Base-by-base conservation (phyloP, 2,113 vertebrate genomes). In the Gymnobelideus leadbeateri region DNA sequence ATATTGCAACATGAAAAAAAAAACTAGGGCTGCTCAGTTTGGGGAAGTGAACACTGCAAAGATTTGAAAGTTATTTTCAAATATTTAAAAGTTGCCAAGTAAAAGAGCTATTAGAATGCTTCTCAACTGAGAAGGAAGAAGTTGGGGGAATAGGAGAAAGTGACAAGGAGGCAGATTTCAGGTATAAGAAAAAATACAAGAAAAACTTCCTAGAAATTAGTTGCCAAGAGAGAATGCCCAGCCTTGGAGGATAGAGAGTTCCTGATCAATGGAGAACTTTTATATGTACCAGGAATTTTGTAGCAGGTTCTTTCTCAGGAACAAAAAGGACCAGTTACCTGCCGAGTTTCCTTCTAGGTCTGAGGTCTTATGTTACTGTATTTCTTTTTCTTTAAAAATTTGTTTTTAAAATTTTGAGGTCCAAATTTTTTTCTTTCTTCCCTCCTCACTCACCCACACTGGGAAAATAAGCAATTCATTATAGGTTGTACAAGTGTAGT, bases 1-100 rank as follows among this genome's bases (percentile, higher is more conserved):
- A 94, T 89, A 97, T 97, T 96, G 96, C 98, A 94, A 91, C 96
- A 57, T 61, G 91, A 97, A n/a, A n/a, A n/a, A n/a, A n/a, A n/a
- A n/a, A n/a, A n/a, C n/a, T 84, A 7, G n/a, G 68, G 23, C 21
- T 84, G 16, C 43, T 84, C 7, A 84, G 19, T 19, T 84, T 84
- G n/a, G 16, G 2, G 19, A 84, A 43, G n/a, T 43, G n/a, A 43
- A 43, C n/a, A 84, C n/a, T 43, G n/a, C 16, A 84, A 84, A 43
- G 14, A 43, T 43, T n/a, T 43, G 19, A 84, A 84, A 43, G 68
- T 19, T 84, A 84, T 43, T 84, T 84, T 84, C 68, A 84, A 84
- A 84, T 43, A 84, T 19, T 84, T 84, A 16, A 84, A 84, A 16
- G 5, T 84, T 43, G 19, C 68, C 68, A 84, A 84, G 19, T 43